Evolutionary conservation across 2,113 vertebrate species (phyloP), one percentile per base, ranked within the genome.

Genomic region (Ranitomeya variabilis): DNA sequence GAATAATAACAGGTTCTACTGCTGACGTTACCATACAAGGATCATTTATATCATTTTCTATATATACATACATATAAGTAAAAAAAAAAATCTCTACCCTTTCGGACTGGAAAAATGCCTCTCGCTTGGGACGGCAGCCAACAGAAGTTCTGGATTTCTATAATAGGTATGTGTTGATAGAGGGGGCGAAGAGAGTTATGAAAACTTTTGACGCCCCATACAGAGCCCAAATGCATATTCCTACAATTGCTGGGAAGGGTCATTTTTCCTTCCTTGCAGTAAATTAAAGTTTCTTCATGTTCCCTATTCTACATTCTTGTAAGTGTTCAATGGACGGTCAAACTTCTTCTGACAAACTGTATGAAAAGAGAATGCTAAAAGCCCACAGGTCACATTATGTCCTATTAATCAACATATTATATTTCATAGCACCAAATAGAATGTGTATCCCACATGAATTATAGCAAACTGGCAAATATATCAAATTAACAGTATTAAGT

Each of bases 101-200:
- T 62, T 37, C 55, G 19, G 92, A 85, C 86, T 91, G 90, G 93
- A 92, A 93, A 93, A 91, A 92, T 91, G 8, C 84, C 93, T 94
- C 93, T 94, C 91, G 91, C 89, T 93, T 92, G 90, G 91, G 92
- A 91, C 73, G 67, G 89, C 80, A 93, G 93, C 92, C 92, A 94
- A 26, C 78, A 92, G 89, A 89, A 90, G 87, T 90, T 86, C 54
- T 83, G 88, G 89, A 88, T 93, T 90, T 95, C 94, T 94, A 90
- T 90, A 93, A 90, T 90, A 91, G 31, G 86, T 91, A 88, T 31
- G 87, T 93, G 93, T 93, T 94, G 93, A 94, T 80, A 91, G 92
- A 94, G 80, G 71, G 92, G 90, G 91, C 87, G 59, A 87, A 45
- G 16, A 9, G 71, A 59, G 55, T 80, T 79, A 59, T 67, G 19